A percentile compares a stretch with the other conserved stretches of the same genome.
phyloP scores from a whole-genome alignment of 1,140 invertebrate species.

The Trypoxylus dichotomus region DNA sequence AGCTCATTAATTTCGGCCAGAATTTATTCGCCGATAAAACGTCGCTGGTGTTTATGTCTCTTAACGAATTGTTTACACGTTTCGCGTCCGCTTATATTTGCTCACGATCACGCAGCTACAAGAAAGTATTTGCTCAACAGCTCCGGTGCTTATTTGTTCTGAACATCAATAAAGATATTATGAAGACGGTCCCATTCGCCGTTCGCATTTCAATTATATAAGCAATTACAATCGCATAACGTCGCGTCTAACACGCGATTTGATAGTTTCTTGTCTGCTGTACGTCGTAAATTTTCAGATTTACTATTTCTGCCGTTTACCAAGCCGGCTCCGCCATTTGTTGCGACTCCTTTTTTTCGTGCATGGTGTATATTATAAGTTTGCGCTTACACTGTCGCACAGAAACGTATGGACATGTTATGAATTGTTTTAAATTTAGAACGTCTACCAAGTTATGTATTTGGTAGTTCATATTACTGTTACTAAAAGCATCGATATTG shows the following conservation, averaged over 20 bases:
- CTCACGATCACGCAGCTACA: background rate
- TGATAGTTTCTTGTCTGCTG: background rate
- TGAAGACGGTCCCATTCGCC: background rate
- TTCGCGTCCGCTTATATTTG: background rate
- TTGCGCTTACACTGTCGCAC: too few relatives aligned
- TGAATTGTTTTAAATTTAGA: too few relatives aligned
- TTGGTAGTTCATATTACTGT: too few relatives aligned
- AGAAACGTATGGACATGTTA: too few relatives aligned
- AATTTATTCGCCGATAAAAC: constrained; percentile 5
- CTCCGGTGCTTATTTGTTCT: background rate
- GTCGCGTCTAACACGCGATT: background rate
- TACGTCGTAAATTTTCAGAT: background rate
- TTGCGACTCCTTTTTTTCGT: background rate
- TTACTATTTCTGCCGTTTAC: background rate
- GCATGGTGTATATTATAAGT: background rate
- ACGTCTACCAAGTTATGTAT: too few relatives aligned
- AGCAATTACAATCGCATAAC: background rate
- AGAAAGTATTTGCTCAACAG: background rate
- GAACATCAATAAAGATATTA: background rate
- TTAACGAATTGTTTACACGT: background rate
- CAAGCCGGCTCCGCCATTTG: background rate
- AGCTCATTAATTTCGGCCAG: background rate
- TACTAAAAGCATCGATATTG: too few relatives aligned
- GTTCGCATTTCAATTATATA: background rate
- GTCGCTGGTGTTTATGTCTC: background rate